Evolutionary conservation across 2,113 vertebrate species (phyloP), one percentile per base, ranked within the genome.

Genomic region (Lycocorax pyrrhopterus): DNA sequence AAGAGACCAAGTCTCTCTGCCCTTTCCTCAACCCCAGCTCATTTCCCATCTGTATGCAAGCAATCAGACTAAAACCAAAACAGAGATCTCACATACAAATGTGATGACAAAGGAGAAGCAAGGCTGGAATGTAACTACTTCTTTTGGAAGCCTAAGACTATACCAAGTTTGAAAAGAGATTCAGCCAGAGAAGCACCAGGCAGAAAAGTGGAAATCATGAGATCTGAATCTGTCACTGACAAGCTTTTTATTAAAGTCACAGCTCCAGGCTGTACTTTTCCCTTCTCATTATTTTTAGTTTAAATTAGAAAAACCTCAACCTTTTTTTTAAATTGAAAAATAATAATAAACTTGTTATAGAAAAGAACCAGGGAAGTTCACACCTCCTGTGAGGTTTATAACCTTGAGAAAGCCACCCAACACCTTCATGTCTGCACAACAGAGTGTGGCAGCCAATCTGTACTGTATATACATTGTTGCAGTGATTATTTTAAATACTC

Each of bases 391-490:
- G 19, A 46, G 7, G 11, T n/a, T 59, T 79, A 68, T 33, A 29
- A 85, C 82, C 81, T 84, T 82, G 69, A 84, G 16, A 93, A 89
- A 93, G 27, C 16, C 30, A 79, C 41, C 12, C 29, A 89, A 49
- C 8, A 71, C 52, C 18, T 89, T 64, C 30, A 49, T 7, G 27
- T 29, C 59, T 72, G n/a, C 10, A 2, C 19, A 59, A 41, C 5
- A 33, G 47, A 47, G 51, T 0, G 0, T 5, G 22, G 16, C 35
- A 90, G 67, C 16, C 49, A 83, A 83, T 46, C n/a, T 73, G 37
- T 51, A 69, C 30, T 21, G 23, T 5, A 44, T 17, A 27, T 10
- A 47, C 10, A 37, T 29, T 20, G 26, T 3, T 83, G 12, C n/a
- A 69, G 14, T 16, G 26, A 13, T 30, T 64, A n/a, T 76, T 68